Evolutionary conservation across 1,140 invertebrate species (phyloP), one percentile per base, ranked within the genome.

Genomic region (Procambarus clarkii): DNA sequence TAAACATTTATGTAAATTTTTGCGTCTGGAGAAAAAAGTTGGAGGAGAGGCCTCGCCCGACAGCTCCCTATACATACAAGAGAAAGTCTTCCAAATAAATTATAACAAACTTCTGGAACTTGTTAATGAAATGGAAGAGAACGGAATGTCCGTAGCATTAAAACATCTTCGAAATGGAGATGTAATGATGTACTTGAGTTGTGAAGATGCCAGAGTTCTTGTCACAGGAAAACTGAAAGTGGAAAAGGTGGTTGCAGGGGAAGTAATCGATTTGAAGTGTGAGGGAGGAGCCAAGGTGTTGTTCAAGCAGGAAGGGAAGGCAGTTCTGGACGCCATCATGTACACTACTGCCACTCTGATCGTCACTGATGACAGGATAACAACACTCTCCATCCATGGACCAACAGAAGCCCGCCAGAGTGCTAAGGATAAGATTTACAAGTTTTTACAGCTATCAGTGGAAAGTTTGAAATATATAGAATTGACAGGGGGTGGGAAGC

Each of bases 381-480:
- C n/a, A 48, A 86, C 44, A 13, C 18, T 86, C 69, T 86, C 84
- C 45, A 76, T 86, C 84, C 84, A 86, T n/a, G 84, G 84, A 21
- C 3, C 69, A 44, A 18, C 18, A 18, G n/a, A 54, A 15, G 21
- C 74, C 5, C 71, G 84, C 7, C 0, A 77, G 48, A 45, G 5
- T 7, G 84, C 84, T 15, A 74, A 69, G 48, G 46, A 18, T 7
- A 46, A 8, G 8, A 74, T 21, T 45, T 69, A 78, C 8, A 13
- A 54, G 21, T 15, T 86, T 18, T 44, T 15, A 9, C 11, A 34
- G n/a, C n/a, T 76, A 15, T 46, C 71, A 77, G 24, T 7, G 7
- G 84, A 74, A 21, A 48, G 54, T 46, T 58, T 18, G 13, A n/a
- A 50, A 15, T n/a, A 77, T 15, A 8, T 86, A 8, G 45, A 86